Conservation (phyloP, 2,888 invertebrate genomes). For the Zhuqinia jingwanae region DNA sequence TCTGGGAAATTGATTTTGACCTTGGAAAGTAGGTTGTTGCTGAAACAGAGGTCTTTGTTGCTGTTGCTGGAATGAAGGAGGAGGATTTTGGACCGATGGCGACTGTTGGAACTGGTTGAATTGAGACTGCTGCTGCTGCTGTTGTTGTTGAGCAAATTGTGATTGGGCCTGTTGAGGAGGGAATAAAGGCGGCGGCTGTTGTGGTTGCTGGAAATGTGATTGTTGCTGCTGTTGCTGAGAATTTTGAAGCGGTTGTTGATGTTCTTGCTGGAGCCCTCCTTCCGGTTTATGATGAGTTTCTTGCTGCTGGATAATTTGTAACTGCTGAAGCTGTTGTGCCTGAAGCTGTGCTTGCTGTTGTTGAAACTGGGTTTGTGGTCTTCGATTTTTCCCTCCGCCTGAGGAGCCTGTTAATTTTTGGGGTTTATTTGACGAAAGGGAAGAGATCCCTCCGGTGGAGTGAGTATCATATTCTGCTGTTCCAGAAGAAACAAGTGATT, state of each 20-base stretch:
- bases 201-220: slow-evolving; percentile 24
- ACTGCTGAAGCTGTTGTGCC: slow-evolving; percentile 54
- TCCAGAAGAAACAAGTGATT: background rate
- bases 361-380: slow-evolving; percentile 43
- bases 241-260: slow-evolving; percentile 2
- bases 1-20: slow-evolving; percentile 2
- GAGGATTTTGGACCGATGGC: too few relatives aligned
- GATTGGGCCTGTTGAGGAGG: slow-evolving; percentile 4
- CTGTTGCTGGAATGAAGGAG: background rate
- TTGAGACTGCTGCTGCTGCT: too few relatives aligned
- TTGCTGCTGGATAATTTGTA: slow-evolving; percentile 39
- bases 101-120: too few relatives aligned
- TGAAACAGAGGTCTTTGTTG: background rate
- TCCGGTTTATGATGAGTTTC: slow-evolving; percentile 22
- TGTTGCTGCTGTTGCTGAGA: slow-evolving; percentile 38
- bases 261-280: slow-evolving; percentile 5
- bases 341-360: slow-evolving; percentile 54
- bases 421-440: background rate
- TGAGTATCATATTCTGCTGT: background rate
- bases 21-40: slow-evolving; percentile 12
- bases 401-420: background rate
- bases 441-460: background rate
- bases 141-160: slow-evolving; percentile 30
- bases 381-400: slow-evolving; percentile 17
- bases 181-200: background rate